Percentiles rank a stretch among this genome's conserved stretches.
These are phyloP conservation scores for Galaxea fascicularis DNA, from an alignment of 92 coral and sea anemone genomes.

Conservation along the genomic window DNA sequence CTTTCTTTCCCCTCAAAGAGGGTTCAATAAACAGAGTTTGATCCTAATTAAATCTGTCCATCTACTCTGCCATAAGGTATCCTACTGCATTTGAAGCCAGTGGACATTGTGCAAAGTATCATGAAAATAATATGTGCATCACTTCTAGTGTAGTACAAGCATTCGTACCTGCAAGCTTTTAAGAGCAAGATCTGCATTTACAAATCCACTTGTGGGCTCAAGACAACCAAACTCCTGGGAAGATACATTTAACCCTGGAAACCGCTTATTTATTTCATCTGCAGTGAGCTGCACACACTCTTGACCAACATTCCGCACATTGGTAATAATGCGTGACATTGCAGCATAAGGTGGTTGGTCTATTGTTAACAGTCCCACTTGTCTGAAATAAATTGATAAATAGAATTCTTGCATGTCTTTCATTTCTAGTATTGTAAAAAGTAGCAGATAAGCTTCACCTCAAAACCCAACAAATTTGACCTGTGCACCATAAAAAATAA, in stretches of 20 bases:
- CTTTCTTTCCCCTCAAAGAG: no score
- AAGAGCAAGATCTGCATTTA: constrained; percentile 74
- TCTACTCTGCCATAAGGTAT: no score
- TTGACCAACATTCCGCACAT: constrained; percentile 72
- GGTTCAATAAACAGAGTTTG: no score
- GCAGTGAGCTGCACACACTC: constrained; percentile 66
- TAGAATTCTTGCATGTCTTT: not conserved
- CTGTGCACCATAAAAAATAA: no score
- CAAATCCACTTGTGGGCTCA: constrained; percentile 77
- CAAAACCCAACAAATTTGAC: no score
- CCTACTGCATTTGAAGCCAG: no score
- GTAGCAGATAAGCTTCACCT: no score
- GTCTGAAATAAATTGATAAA: constrained; percentile 40
- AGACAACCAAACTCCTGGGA: constrained; percentile 60
- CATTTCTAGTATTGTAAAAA: no score
- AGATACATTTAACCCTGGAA: constrained; percentile 57
- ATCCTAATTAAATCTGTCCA: no score
- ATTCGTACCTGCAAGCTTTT: constrained; percentile 66
- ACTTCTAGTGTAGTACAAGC: not conserved
- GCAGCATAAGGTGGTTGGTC: constrained; percentile 75
- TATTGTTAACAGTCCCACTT: constrained; percentile 73
- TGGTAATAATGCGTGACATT: constrained; percentile 42
- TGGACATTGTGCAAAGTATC: no score
- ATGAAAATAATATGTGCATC: not conserved
- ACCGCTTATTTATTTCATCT: constrained; percentile 69